A percentile compares a stretch with the other conserved stretches of the same genome.
Evolutionary conservation across 2,888 invertebrate species (phyloP).

Genomic region (Tridacna crocea): DNA sequence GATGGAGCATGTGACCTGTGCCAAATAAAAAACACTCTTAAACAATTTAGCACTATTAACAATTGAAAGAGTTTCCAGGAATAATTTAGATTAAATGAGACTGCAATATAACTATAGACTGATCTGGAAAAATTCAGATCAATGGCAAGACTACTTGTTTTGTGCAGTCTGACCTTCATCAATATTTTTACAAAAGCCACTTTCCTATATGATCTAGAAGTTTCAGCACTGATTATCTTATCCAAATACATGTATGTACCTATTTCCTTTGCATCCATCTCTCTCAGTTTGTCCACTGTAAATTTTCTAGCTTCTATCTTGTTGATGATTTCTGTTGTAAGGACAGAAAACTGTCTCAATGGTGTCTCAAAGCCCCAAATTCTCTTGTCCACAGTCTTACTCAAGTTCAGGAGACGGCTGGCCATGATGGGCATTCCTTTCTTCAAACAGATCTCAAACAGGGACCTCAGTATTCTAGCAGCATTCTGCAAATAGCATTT

Average conservation of each 20-base stretch:
- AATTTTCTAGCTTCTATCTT: slow-evolving; percentile 92
- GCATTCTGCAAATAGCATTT: slow-evolving; percentile 89
- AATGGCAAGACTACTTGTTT: background rate
- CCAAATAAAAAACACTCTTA: background rate
- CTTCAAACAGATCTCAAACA: slow-evolving; percentile 96
- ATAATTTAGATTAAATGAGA: background rate
- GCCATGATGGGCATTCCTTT: slow-evolving; percentile 96
- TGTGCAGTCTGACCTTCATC: background rate
- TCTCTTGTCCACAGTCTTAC: slow-evolving; percentile 96
- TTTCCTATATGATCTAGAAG: background rate
- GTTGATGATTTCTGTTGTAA: slow-evolving; percentile 91
- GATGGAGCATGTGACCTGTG: slow-evolving; percentile 89
- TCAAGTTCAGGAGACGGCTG: slow-evolving; percentile 92
- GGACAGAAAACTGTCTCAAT: slow-evolving; percentile 89
- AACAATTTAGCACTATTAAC: background rate
- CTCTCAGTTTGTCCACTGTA: slow-evolving; percentile 91
- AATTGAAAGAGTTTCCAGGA: background rate
- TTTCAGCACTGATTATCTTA: background rate
- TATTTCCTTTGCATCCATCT: slow-evolving; percentile 94
- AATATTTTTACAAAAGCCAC: background rate
- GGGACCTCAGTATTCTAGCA: slow-evolving; percentile 93
- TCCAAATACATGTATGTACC: slow-evolving; percentile 86
- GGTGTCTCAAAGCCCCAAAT: slow-evolving; percentile 95
- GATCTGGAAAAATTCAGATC: background rate
- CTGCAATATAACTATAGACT: background rate